Percentiles rank a stretch among this genome's conserved stretches.
Evolutionary conservation across 2,797 vertebrate genomes (phyloP).

Genomic region (Cyprinodon diabolis): DNA sequence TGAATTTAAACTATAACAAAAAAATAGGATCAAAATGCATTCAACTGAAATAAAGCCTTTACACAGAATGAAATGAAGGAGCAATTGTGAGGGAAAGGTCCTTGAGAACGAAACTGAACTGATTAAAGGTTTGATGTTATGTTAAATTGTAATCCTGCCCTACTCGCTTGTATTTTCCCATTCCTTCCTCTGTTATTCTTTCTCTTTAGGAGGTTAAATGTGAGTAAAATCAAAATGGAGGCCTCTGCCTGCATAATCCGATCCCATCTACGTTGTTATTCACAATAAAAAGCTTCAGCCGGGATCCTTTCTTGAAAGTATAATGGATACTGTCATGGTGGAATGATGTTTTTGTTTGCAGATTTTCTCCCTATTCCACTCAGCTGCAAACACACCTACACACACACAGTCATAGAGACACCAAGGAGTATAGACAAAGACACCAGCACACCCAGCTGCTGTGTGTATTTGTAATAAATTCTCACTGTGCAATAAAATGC

Average conservation of each 20-base stretch:
- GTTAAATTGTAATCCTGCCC: slow-evolving; percentile 68
- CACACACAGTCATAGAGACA: slow-evolving; percentile 8
- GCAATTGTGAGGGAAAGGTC: slow-evolving; percentile 52
- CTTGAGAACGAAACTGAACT: slow-evolving; percentile 54
- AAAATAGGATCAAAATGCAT: slow-evolving; percentile 1
- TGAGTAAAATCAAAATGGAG: slow-evolving; percentile 56
- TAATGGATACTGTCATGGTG: slow-evolving; percentile 56
- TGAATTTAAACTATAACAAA: slow-evolving; percentile 34
- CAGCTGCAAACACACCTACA: slow-evolving; percentile 7
- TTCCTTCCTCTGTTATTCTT: slow-evolving; percentile 42
- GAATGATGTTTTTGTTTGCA: slow-evolving; percentile 46
- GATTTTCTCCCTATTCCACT: slow-evolving; percentile 10
- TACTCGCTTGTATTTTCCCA: slow-evolving; percentile 64
- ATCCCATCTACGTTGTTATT: slow-evolving; percentile 71
- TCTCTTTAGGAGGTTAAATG: slow-evolving; percentile 60
- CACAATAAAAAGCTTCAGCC: slow-evolving; percentile 56
- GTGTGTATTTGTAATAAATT: slow-evolving; percentile 47
- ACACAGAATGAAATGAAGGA: slow-evolving; percentile 48
- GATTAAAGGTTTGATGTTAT: slow-evolving; percentile 55
- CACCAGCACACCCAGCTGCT: slow-evolving; percentile 14
- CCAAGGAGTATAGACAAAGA: neutral
- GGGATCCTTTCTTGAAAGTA: slow-evolving; percentile 56
- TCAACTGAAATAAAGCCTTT: slow-evolving; percentile 43
- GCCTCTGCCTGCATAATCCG: slow-evolving; percentile 55
- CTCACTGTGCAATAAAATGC: slow-evolving; percentile 48